Evolutionary conservation across 2,888 invertebrate species (phyloP).

Genomic region (Ectemnius lituratus): DNA sequence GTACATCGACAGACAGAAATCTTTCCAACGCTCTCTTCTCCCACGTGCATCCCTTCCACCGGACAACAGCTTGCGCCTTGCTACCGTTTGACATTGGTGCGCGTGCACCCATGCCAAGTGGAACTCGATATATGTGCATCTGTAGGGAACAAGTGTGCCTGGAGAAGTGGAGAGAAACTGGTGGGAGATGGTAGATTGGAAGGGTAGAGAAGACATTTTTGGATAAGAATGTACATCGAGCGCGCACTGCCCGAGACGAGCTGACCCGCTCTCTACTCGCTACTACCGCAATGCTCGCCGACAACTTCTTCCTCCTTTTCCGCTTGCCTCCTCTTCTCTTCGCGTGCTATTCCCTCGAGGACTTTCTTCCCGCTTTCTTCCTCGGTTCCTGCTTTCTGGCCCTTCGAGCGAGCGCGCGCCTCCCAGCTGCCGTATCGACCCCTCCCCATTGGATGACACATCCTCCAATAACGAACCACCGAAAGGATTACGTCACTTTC

Average conservation of each 20-base stretch:
- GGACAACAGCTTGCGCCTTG: neutral
- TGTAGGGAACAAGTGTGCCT: neutral
- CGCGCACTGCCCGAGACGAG: neutral
- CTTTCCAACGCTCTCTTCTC: neutral
- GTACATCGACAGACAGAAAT: neutral
- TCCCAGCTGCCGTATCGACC: constrained; percentile 72
- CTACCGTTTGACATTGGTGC: neutral
- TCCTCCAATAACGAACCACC: constrained; percentile 74
- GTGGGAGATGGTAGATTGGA: neutral
- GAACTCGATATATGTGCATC: neutral
- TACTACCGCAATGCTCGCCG: constrained; percentile 45
- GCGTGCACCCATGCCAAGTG: neutral
- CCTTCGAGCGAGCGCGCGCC: constrained; percentile 58
- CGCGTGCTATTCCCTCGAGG: constrained; percentile 1
- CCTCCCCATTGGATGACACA: constrained; percentile 73
- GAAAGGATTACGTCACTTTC: constrained; percentile 74
- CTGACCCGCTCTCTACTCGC: neutral
- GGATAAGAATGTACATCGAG: neutral
- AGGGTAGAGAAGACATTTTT: neutral
- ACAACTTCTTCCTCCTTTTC: neutral
- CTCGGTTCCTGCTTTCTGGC: constrained; percentile 25
- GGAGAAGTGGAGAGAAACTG: neutral
- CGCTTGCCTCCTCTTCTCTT: neutral
- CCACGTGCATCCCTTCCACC: neutral
- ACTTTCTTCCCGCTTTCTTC: neutral